phyloP scores from a whole-genome alignment of 2,797 vertebrate species.

The Coccyzus lansbergi region DNA sequence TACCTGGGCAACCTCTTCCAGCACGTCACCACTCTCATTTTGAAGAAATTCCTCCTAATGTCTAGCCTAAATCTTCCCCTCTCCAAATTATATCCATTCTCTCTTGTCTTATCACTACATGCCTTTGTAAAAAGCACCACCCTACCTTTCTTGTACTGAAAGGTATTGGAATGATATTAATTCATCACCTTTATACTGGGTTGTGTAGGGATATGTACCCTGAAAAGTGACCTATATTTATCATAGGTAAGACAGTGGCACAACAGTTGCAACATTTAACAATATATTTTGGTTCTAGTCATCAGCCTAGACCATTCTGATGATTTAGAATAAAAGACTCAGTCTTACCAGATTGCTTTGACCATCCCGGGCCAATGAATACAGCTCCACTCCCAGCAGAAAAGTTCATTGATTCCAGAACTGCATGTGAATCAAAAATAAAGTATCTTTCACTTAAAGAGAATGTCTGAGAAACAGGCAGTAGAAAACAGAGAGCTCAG shows the following conservation, averaged over 20 bases:
- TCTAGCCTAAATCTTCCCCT: too few species aligned
- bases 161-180: not conserved
- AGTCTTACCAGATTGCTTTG: not conserved
- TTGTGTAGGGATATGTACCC: not conserved
- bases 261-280: not conserved
- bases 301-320: not conserved
- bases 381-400: not conserved
- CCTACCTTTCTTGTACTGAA: too few species aligned
- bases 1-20: too few species aligned
- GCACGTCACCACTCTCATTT: too few species aligned
- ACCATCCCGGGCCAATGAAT: not conserved
- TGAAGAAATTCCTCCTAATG: too few species aligned
- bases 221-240: not conserved
- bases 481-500: not conserved
- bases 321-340: not conserved
- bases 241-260: not conserved
- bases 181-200: not conserved
- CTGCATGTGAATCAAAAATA: not conserved
- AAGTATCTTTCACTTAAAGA: not conserved
- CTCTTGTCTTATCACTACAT: too few species aligned
- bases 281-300: not conserved
- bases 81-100: too few species aligned
- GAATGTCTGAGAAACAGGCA: not conserved
- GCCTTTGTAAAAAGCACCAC: too few species aligned
- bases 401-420: not conserved